phyloP scores from a whole-genome alignment of 1,140 invertebrate genomes.

The Plutomurus gul region DNA sequence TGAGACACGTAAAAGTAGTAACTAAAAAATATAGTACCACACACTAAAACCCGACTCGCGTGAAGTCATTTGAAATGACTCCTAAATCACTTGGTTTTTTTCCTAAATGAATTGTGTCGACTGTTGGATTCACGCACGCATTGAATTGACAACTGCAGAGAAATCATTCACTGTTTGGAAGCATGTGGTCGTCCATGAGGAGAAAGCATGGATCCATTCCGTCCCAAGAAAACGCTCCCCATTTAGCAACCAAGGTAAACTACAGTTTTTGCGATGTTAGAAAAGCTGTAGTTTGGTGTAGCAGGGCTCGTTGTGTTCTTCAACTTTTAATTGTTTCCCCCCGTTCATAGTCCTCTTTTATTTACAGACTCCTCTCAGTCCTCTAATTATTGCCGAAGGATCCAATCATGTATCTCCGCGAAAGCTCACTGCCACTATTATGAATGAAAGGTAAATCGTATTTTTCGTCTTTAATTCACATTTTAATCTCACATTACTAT shows the following conservation, averaged over 20 bases:
- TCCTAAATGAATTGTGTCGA: constrained; percentile 22
- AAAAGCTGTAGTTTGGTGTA: constrained; percentile 26
- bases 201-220: constrained; percentile 67
- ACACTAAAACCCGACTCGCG: too few relatives aligned
- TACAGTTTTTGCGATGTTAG: constrained; percentile 22
- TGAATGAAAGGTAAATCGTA: constrained; percentile 42
- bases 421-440: background rate
- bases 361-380: background rate
- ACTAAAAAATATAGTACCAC: too few relatives aligned
- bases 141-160: constrained; percentile 66
- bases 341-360: background rate
- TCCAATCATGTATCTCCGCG: constrained; percentile 38
- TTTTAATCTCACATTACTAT: background rate
- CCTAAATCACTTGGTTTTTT: constrained; percentile 32
- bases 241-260: constrained; percentile 53
- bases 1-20: too few relatives aligned
- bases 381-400: background rate
- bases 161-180: constrained; percentile 95
- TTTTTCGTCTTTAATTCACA: background rate
- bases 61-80: constrained; percentile 13
- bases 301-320: background rate
- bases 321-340: background rate
- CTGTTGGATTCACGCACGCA: constrained; percentile 10
- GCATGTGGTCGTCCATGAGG: constrained; percentile 88
- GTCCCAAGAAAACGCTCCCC: constrained; percentile 63